Percentiles rank a stretch among this genome's conserved stretches.
Conservation (phyloP, 2,888 invertebrate genomes). For the Augiades crinisus region DNA sequence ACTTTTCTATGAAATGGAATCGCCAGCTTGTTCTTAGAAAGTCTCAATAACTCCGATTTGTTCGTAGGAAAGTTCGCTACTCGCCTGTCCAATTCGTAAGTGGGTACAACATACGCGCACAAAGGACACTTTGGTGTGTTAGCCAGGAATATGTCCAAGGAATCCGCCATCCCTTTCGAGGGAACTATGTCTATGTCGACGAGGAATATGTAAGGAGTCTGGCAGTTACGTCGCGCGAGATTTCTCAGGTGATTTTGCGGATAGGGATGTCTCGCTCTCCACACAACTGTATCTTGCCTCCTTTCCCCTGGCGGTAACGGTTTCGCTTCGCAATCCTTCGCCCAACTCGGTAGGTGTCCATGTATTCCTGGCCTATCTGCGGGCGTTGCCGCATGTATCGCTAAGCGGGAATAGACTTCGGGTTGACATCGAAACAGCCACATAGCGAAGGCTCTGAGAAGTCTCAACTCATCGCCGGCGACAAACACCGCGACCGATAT, state of each 20-base stretch:
- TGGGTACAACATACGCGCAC: constrained; percentile 95
- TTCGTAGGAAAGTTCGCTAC: constrained; percentile 89
- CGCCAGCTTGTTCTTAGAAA: constrained; percentile 90
- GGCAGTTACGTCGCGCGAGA: constrained; percentile 92
- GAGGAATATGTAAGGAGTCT: constrained; percentile 89
- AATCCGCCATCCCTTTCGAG: constrained; percentile 85
- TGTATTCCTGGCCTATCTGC: constrained; percentile 82
- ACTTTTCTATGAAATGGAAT: constrained; percentile 95
- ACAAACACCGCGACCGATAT: constrained; percentile 92
- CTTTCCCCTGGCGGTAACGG: constrained; percentile 84
- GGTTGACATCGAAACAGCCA: constrained; percentile 89
- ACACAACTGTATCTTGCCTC: constrained; percentile 83
- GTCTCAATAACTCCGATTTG: constrained; percentile 88
- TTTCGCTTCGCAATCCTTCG: constrained; percentile 85
- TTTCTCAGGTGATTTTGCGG: constrained; percentile 95
- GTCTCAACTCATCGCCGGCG: constrained; percentile 88
- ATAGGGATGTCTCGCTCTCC: constrained; percentile 89
- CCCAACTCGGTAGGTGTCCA: constrained; percentile 81
- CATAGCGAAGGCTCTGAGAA: constrained; percentile 86
- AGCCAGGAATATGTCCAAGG: constrained; percentile 85
- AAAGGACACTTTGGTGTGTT: constrained; percentile 80
- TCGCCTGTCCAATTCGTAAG: constrained; percentile 91
- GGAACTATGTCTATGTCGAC: constrained; percentile 95
- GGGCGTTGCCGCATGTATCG: constrained; percentile 89
- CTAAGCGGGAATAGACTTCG: constrained; percentile 86